Base-by-base conservation (phyloP, 2,797 vertebrate genomes). In the Phrynocephalus guinanensis region DNA sequence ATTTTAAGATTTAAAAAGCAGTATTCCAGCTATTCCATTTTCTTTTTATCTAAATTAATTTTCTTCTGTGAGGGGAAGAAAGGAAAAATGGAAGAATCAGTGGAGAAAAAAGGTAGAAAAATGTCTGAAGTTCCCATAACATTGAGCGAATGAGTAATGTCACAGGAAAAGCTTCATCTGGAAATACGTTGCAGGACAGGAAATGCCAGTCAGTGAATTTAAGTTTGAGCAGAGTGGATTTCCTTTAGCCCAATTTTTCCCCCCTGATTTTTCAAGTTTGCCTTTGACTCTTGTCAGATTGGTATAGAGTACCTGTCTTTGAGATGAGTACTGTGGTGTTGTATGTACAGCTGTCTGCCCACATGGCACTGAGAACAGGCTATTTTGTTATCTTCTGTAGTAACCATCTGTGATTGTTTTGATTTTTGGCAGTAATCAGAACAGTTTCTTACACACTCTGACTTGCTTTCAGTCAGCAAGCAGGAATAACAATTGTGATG, bases 391-490 rank as follows among this genome's bases (percentile, higher is more conserved):
- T 60, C 60, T 82, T 85, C 6, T 48, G 18, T 81, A 81, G 85
- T 71, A 78, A 77, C 26, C n/a, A 72, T 48, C 80, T 66, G 50
- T 18, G n/a, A 30, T 60, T 73, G 63, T 22, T 26, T 79, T 44
- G 11, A 26, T 52, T 78, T 78, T 82, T 85, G n/a, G 44, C 28
- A 84, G 81, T 38, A 20, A n/a, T 82, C 56, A 1, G 67, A 52
- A 78, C 89, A 86, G 77, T 72, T 90, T 90, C 60, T 79, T 78
- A 66, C 24, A 3, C 44, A 79, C 26, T 44, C 24, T 52, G 76
- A 75, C 52, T 86, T 76, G 68, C 30, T 86, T 83, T 89, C 75
- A 66, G 8, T 82, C 38, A 50, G 52, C 22, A 15, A 44, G 52
- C 22, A 15, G 78, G 75, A 84, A 72, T 76, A 44, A 89, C 71